These are phyloP conservation scores for Megaleporinus macrocephalus DNA, from an alignment of 2,113 vertebrate genomes.

Conservation along the genomic window DNA sequence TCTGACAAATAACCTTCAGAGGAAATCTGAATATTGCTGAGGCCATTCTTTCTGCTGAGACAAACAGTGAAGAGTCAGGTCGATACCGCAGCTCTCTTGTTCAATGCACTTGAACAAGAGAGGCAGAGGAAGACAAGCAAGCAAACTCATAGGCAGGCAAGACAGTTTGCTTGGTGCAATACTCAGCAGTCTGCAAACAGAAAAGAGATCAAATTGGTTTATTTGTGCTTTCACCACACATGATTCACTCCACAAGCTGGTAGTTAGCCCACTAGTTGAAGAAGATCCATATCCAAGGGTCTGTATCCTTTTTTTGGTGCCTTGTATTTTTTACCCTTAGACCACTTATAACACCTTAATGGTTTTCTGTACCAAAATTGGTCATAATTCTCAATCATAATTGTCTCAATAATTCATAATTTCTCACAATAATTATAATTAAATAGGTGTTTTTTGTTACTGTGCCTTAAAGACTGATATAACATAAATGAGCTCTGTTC, in stretches of 20 bases:
- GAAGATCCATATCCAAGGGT: background rate
- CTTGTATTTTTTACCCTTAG: too few species aligned
- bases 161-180: background rate
- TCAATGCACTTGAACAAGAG: constrained; percentile 34
- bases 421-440: too few species aligned
- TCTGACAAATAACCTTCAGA: constrained; percentile 63
- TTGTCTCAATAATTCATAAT: too few species aligned
- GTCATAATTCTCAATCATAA: too few species aligned
- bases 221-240: background rate
- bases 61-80: constrained; percentile 55
- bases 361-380: too few species aligned
- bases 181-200: constrained; percentile 3
- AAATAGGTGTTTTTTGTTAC: too few species aligned
- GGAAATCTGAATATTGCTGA: constrained; percentile 64
- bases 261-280: background rate
- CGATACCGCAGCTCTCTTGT: constrained; percentile 48
- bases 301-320: too few species aligned
- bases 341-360: too few species aligned
- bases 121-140: constrained; percentile 23
- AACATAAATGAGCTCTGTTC: too few species aligned
- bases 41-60: constrained; percentile 55
- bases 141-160: background rate
- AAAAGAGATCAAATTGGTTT: constrained; percentile 9
- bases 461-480: too few species aligned
- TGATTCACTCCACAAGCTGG: background rate